These are phyloP conservation scores for Philereme vetulata DNA, from an alignment of 2,888 invertebrate genomes.

Conservation along the genomic window DNA sequence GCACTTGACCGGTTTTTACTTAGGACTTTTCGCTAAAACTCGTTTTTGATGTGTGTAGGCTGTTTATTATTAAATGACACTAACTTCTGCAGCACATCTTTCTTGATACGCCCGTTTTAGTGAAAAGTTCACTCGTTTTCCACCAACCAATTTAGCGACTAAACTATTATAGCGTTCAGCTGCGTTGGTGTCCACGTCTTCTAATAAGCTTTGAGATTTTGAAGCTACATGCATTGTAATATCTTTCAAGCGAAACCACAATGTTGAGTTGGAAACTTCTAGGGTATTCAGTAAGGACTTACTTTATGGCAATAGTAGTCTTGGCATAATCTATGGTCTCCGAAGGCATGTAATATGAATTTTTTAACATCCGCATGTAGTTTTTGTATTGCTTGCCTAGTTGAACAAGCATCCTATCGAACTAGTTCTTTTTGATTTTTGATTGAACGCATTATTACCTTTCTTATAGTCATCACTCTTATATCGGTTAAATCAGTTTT, in stretches of 20 bases:
- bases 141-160: neutral
- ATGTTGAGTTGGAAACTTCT: neutral
- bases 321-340: slow-evolving; percentile 38
- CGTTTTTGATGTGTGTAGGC: too few species aligned
- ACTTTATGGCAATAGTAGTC: slow-evolving; percentile 32
- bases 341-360: slow-evolving; percentile 43
- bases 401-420: too few species aligned
- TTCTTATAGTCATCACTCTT: slow-evolving; percentile 33
- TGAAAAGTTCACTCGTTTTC: neutral
- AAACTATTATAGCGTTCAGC: neutral
- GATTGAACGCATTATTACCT: slow-evolving; percentile 19
- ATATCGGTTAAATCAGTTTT: slow-evolving; percentile 22
- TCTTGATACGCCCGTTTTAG: neutral
- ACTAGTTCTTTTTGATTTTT: slow-evolving; percentile 7
- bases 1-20: too few species aligned
- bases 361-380: slow-evolving; percentile 28
- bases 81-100: neutral
- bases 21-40: too few species aligned
- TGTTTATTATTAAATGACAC: neutral
- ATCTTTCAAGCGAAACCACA: slow-evolving; percentile 7
- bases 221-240: slow-evolving; percentile 1
- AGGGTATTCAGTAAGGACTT: neutral
- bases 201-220: neutral
- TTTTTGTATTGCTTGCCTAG: slow-evolving; percentile 2
- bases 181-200: neutral